A percentile compares a stretch with the other conserved stretches of the same genome.
Evolutionary conservation across 2,113 vertebrate species (phyloP).

Genomic region (Zeus faber): DNA sequence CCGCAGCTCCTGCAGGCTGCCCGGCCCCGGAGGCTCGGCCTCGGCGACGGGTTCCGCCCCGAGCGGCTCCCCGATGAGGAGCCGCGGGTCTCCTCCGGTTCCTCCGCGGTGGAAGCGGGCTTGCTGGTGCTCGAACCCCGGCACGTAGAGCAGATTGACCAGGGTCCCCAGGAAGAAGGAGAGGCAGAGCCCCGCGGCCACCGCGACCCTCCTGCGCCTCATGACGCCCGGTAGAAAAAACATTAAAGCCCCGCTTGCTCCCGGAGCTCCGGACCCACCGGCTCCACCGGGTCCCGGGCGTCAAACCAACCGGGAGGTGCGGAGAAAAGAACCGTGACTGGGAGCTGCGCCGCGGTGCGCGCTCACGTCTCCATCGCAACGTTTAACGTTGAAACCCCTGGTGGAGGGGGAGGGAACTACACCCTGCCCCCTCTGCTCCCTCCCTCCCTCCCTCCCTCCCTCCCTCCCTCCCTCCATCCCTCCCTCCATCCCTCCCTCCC

Average conservation of each 20-base stretch:
- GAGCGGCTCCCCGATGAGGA: constrained; percentile 17
- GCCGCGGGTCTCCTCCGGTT: constrained; percentile 25
- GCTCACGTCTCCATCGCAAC: neutral
- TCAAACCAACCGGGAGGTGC: too few relatives aligned
- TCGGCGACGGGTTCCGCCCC: neutral
- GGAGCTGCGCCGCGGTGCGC: neutral
- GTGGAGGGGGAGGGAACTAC: neutral
- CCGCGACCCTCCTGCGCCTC: constrained; percentile 79
- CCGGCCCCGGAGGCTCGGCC: neutral
- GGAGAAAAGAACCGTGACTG: too few relatives aligned
- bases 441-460: neutral
- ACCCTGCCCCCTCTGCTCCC: neutral
- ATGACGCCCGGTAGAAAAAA: constrained; percentile 57
- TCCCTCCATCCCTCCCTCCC: neutral
- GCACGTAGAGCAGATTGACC: constrained; percentile 79
- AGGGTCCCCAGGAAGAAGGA: constrained; percentile 83
- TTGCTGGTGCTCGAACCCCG: constrained; percentile 74
- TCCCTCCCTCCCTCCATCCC: neutral
- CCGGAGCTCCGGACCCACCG: neutral
- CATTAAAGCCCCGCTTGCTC: neutral
- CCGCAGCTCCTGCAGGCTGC: constrained; percentile 53
- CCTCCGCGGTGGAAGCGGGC: constrained; percentile 36
- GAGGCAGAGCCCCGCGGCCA: constrained; percentile 79
- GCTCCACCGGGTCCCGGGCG: neutral
- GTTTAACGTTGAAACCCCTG: neutral